These are phyloP conservation scores for Nephrocerus scutellatus DNA, from an alignment of 2,888 invertebrate genomes.

Conservation along the genomic window DNA sequence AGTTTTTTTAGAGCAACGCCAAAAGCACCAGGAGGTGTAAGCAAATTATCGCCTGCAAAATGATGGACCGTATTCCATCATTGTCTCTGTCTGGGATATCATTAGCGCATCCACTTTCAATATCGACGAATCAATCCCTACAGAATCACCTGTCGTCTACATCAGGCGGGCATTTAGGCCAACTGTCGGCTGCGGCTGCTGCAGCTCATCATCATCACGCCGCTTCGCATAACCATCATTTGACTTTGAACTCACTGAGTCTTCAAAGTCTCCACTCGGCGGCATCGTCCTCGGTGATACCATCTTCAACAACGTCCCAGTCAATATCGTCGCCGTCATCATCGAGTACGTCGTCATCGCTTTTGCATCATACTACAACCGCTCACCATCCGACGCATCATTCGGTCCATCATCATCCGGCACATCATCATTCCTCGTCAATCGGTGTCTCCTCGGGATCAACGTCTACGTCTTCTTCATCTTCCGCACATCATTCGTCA, in stretches of 20 bases:
- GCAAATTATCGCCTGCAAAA: slow-evolving; percentile 37
- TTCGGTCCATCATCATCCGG: slow-evolving; percentile 23
- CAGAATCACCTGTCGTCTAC: slow-evolving; percentile 40
- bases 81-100: slow-evolving; percentile 47
- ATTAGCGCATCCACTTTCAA: slow-evolving; percentile 45
- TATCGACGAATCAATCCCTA: slow-evolving; percentile 35
- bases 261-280: slow-evolving; percentile 25
- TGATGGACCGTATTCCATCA: slow-evolving; percentile 49
- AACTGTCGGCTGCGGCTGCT: slow-evolving; percentile 28
- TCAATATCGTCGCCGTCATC: slow-evolving; percentile 11
- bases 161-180: slow-evolving; percentile 31
- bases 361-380: slow-evolving; percentile 21
- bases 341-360: slow-evolving; percentile 4
- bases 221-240: slow-evolving; percentile 40
- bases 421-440: slow-evolving; percentile 2
- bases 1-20: too few relatives aligned
- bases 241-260: slow-evolving; percentile 38
- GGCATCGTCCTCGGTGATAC: slow-evolving; percentile 9
- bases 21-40: too few relatives aligned
- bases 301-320: slow-evolving; percentile 15
- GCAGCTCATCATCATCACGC: slow-evolving; percentile 30
- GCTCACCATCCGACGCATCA: slow-evolving; percentile 24
- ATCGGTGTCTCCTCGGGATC: slow-evolving; percentile 1
- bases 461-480: too few relatives aligned
- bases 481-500: too few relatives aligned